Evolutionary conservation across 2,113 vertebrate species (phyloP), one percentile per base, ranked within the genome.

Genomic region (Entosphenus tridentatus): DNA sequence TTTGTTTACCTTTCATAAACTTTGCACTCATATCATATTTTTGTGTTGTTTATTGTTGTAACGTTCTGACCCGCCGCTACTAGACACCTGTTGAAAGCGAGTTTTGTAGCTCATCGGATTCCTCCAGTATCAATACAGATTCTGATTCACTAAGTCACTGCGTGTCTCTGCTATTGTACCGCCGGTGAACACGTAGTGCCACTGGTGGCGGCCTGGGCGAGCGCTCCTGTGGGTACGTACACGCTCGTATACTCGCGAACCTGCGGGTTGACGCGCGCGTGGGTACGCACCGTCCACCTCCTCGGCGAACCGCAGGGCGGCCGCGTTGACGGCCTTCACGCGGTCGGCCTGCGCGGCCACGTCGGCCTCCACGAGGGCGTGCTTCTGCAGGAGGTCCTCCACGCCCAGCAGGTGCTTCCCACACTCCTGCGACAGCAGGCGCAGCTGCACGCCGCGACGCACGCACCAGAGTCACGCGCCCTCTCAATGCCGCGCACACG

Each of bases 381-480:
- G 92, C 70, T 95, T 92, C 83, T 97, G 92, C 72, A 96, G 77
- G 9, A 97, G 77, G 73, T 96, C 91, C 2, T 89, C 92, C 0
- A 91, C 89, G 77, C 95, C 87, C 73, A 92, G 79, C 8, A 97
- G 84, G 57, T 97, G 91, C 71, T 97, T 95, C 57, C 89, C 91
- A 55, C 84, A 76, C 56, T 96, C 91, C 75, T 83, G 87, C 1
- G 89, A 95, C 14, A 87, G 77, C 77, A 90, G 79, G 74, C 83
- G 83, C 56, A 81, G 77, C 86, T 90, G 72, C 2, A 13, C 62
- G 21, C n/a, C 21, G 9, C n/a, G 21, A 8, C 21, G 62, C n/a
- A 65, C n/a, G 21, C 62, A 8, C 8, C n/a, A 65, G 21, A 9
- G 9, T 8, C 9, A 65, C n/a, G 21, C n/a, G 21, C 21, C n/a